Conservation (phyloP, 2,888 invertebrate species). For the Caenorhabditis auriculariae region DNA sequence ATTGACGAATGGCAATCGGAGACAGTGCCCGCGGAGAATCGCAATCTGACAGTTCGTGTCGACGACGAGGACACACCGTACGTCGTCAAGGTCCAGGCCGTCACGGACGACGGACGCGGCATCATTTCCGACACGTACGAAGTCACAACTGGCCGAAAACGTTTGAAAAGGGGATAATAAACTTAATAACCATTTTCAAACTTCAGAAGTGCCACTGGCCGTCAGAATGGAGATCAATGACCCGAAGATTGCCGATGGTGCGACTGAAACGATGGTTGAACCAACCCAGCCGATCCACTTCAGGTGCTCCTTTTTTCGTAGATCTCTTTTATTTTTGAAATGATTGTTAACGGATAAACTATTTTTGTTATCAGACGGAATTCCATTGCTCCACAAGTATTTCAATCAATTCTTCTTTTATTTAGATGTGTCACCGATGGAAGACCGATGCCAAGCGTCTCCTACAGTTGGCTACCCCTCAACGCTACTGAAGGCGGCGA, state of each 20-base stretch:
- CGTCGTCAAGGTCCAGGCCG: conserved; percentile 49
- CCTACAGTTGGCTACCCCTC: conserved; percentile 60
- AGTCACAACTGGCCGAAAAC: conserved; percentile 61
- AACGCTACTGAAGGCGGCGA: conserved; percentile 51
- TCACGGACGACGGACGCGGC: conserved; percentile 59
- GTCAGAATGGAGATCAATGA: conserved; percentile 54
- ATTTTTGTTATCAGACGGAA: no score
- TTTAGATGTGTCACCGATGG: conserved; percentile 57
- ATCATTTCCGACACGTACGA: conserved; percentile 61
- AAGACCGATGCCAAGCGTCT: conserved; percentile 58
- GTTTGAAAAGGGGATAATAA: conserved; percentile 25
- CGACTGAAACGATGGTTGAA: conserved; percentile 53
- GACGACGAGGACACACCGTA: conserved; percentile 61
- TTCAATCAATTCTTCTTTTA: not conserved
- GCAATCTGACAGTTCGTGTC: conserved; percentile 38
- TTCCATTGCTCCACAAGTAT: not conserved
- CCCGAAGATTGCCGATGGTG: conserved; percentile 31
- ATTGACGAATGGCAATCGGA: conserved; percentile 53
- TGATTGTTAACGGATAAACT: no score
- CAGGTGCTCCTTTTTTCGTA: conserved; percentile 22
- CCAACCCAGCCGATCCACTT: conserved; percentile 59
- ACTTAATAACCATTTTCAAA: not conserved
- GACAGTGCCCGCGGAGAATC: conserved; percentile 47
- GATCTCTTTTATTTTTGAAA: no score
- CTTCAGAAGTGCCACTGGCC: conserved; percentile 57